Conservation (phyloP, 2,888 invertebrate genomes). For the Lymantria dispar region DNA sequence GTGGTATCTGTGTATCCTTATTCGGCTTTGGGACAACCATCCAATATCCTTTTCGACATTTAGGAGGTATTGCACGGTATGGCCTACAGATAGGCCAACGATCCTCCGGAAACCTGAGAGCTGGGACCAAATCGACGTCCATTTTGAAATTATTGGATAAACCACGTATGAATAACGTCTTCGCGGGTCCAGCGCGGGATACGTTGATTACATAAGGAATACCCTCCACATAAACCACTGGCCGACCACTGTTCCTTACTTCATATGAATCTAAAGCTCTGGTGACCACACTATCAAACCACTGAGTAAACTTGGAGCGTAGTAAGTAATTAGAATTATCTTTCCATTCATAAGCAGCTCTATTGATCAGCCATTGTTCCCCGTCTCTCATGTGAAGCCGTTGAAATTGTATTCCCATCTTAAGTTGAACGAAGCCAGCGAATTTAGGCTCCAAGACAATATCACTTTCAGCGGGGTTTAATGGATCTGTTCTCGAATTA, state of each 20-base stretch:
- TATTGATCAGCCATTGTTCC: slow-evolving; percentile 51
- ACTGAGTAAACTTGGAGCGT: slow-evolving; percentile 69
- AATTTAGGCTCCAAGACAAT: slow-evolving; percentile 56
- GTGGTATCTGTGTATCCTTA: slow-evolving; percentile 29
- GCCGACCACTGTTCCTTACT: slow-evolving; percentile 5
- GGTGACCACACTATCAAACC: slow-evolving; percentile 78
- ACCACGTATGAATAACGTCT: slow-evolving; percentile 70
- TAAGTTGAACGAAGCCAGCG: slow-evolving; percentile 72
- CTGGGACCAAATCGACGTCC: slow-evolving; percentile 80
- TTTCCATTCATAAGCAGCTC: slow-evolving; percentile 60
- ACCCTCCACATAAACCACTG: slow-evolving; percentile 44
- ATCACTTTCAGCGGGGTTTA: slow-evolving; percentile 49
- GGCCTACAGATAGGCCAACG: slow-evolving; percentile 59
- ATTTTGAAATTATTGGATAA: slow-evolving; percentile 45
- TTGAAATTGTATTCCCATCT: slow-evolving; percentile 58
- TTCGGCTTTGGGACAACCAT: slow-evolving; percentile 68
- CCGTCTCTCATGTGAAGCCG: slow-evolving; percentile 46
- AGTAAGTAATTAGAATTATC: slow-evolving; percentile 62
- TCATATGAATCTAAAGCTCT: slow-evolving; percentile 59
- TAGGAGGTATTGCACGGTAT: slow-evolving; percentile 40
- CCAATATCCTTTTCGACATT: slow-evolving; percentile 56
- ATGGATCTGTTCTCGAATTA: slow-evolving; percentile 36
- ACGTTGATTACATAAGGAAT: slow-evolving; percentile 54
- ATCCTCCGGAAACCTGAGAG: slow-evolving; percentile 65
- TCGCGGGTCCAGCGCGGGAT: slow-evolving; percentile 77